These are phyloP conservation scores for Tetranychus truncatus DNA, from an alignment of 2,888 invertebrate genomes.

Conservation along the genomic window DNA sequence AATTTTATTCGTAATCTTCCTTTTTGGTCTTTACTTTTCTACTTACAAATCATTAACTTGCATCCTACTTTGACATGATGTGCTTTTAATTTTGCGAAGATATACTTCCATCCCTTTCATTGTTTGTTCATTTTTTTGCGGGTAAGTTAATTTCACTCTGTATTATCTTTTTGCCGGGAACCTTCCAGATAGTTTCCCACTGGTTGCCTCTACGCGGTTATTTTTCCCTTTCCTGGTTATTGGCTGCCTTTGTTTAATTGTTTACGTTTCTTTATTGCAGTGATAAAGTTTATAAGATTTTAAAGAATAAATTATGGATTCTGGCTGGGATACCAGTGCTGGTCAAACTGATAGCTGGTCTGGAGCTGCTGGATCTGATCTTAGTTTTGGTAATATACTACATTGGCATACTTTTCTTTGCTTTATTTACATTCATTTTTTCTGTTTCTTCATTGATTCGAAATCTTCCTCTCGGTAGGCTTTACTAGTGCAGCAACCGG, in stretches of 20 bases:
- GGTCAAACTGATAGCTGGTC: not conserved
- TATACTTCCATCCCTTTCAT: not conserved
- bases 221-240: too few species aligned
- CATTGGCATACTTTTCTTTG: not conserved
- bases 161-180: too few species aligned
- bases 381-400: not conserved
- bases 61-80: not conserved
- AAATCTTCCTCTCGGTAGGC: not conserved
- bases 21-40: not conserved
- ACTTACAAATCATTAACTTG: not conserved
- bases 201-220: too few species aligned
- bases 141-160: too few species aligned
- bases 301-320: not conserved
- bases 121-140: not conserved
- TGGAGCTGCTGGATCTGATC: not conserved
- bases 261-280: too few species aligned
- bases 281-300: too few species aligned
- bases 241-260: too few species aligned
- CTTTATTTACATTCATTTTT: not conserved
- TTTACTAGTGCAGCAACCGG: not conserved
- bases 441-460: not conserved
- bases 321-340: not conserved
- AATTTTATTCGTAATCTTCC: not conserved
- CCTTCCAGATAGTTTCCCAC: too few species aligned
- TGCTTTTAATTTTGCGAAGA: not conserved